Evolutionary conservation across 2,113 vertebrate species (phyloP).

Genomic region (Carassius carassius): DNA sequence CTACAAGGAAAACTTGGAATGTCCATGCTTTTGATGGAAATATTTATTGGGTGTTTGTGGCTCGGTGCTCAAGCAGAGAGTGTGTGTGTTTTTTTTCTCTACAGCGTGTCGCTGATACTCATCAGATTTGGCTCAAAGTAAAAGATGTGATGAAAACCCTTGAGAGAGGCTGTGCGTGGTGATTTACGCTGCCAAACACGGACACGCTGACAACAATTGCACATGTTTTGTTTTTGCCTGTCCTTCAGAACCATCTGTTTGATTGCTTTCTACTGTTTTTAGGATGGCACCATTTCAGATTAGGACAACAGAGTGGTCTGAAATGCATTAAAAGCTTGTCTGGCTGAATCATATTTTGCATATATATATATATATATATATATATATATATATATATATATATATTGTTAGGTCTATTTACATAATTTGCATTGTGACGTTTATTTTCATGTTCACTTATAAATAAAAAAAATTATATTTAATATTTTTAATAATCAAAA

Average conservation of each 20-base stretch:
- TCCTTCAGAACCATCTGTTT: conserved; percentile 15
- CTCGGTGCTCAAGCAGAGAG: conserved; percentile 57
- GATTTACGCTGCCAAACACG: background rate
- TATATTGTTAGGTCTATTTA: background rate
- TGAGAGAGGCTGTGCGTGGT: conserved; percentile 4
- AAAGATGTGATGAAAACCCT: conserved; percentile 12
- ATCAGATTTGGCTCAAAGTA: conserved; percentile 21
- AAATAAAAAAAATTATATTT: background rate
- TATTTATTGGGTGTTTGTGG: conserved; percentile 58
- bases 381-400: no score
- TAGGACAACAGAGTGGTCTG: background rate
- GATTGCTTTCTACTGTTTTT: conserved; percentile 9
- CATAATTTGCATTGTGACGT: background rate
- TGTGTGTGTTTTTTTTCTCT: conserved; percentile 11
- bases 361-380: no score
- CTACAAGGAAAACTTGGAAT: conserved; percentile 58
- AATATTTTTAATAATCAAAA: background rate
- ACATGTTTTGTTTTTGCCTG: background rate
- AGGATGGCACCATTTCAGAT: background rate
- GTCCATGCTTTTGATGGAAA: conserved; percentile 60
- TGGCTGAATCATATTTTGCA: background rate
- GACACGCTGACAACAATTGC: background rate
- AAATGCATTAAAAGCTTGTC: conserved; percentile 5
- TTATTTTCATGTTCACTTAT: no score
- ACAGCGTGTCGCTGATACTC: conserved; percentile 27